These are phyloP conservation scores for Cataglyphis hispanica DNA, from an alignment of 1,140 invertebrate species.

Conservation along the genomic window DNA sequence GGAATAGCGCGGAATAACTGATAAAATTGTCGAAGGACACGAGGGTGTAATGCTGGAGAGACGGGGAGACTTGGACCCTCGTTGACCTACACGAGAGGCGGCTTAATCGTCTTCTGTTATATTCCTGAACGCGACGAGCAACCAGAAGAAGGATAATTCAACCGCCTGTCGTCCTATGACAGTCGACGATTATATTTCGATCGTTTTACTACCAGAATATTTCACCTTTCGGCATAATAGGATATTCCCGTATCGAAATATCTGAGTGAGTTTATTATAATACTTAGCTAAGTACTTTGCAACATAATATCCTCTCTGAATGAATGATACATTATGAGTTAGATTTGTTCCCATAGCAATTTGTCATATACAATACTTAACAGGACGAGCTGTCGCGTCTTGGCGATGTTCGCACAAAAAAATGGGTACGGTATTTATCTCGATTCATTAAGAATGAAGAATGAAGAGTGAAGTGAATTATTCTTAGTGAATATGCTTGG, in stretches of 20 bases:
- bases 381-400: neutral
- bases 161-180: neutral
- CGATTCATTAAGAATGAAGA: constrained; percentile 26
- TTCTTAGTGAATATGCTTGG: constrained; percentile 19
- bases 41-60: constrained; percentile 59
- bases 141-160: constrained; percentile 36
- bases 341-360: constrained; percentile 39
- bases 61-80: constrained; percentile 43
- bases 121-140: constrained; percentile 30
- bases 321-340: constrained; percentile 24
- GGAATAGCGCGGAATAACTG: constrained; percentile 78
- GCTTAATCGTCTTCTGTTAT: constrained; percentile 19
- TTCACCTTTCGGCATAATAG: constrained; percentile 27
- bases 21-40: constrained; percentile 75
- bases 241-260: constrained; percentile 22
- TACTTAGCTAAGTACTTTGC: neutral
- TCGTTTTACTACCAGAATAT: constrained; percentile 25
- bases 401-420: constrained; percentile 35
- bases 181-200: constrained; percentile 34
- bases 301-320: constrained; percentile 36
- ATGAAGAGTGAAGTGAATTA: constrained; percentile 20
- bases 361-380: constrained; percentile 18
- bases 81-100: constrained; percentile 44
- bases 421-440: constrained; percentile 20
- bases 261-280: constrained; percentile 21